Evolutionary conservation across 1,140 invertebrate genomes (phyloP).

Genomic region (Probaryconus sp.): DNA sequence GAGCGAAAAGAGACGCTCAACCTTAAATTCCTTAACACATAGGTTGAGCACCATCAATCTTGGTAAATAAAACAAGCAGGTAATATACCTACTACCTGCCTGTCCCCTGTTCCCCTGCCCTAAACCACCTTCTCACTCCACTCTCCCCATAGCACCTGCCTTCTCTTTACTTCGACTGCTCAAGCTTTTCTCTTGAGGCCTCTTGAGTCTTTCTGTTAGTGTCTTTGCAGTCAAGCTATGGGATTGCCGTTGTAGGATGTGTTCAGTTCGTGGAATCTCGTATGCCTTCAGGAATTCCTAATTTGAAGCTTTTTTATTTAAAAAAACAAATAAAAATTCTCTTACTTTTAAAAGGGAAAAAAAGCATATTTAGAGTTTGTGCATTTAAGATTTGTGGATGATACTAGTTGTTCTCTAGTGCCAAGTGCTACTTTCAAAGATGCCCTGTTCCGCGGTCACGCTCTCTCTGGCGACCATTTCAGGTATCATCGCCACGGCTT

Average conservation of each 20-base stretch:
- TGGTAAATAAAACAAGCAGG: slow-evolving; percentile 69
- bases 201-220: slow-evolving; percentile 64
- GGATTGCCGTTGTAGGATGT: slow-evolving; percentile 62
- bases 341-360: too few relatives aligned
- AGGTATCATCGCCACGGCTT: slow-evolving; percentile 93
- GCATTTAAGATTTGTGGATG: slow-evolving; percentile 1
- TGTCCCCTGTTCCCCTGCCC: too few relatives aligned
- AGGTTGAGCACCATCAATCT: slow-evolving; percentile 71
- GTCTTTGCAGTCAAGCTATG: slow-evolving; percentile 62
- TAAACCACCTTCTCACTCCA: too few relatives aligned
- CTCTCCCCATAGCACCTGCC: slow-evolving; percentile 10
- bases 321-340: too few relatives aligned
- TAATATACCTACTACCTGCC: slow-evolving; percentile 71
- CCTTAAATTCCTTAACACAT: too few relatives aligned
- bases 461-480: slow-evolving; percentile 95
- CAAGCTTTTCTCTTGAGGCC: slow-evolving; percentile 65
- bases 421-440: slow-evolving; percentile 75
- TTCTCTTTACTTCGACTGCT: slow-evolving; percentile 41
- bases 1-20: too few relatives aligned
- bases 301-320: neutral
- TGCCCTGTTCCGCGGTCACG: slow-evolving; percentile 97
- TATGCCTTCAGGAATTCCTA: slow-evolving; percentile 52
- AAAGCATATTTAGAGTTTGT: too few relatives aligned
- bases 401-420: slow-evolving; percentile 30
- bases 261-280: slow-evolving; percentile 57